These are phyloP conservation scores for Camponotus floridanus DNA, from an alignment of 1,140 invertebrate genomes.

Conservation along the genomic window DNA sequence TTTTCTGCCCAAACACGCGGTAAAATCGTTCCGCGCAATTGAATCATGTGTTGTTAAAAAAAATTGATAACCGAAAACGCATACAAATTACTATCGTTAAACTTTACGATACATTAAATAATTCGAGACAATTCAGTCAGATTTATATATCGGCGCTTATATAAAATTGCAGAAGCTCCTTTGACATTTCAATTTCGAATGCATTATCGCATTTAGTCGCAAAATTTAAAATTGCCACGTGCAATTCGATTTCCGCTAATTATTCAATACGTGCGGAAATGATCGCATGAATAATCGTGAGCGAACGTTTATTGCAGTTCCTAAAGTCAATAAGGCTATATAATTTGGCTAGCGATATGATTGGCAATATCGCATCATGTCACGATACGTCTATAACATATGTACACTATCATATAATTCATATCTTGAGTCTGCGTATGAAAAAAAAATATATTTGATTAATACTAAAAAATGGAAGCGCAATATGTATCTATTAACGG, in stretches of 20 bases:
- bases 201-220: background rate
- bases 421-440: background rate
- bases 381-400: background rate
- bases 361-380: conserved; percentile 32
- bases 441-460: background rate
- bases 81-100: conserved; percentile 50
- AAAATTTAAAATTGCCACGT: conserved; percentile 28
- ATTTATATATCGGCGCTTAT: conserved; percentile 26
- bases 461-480: background rate
- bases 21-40: conserved; percentile 31
- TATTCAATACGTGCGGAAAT: conserved; percentile 36
- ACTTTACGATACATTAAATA: conserved; percentile 54
- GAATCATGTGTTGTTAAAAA: conserved; percentile 44
- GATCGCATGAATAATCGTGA: conserved; percentile 34
- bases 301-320: conserved; percentile 30
- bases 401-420: background rate
- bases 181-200: conserved; percentile 48
- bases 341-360: conserved; percentile 12
- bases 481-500: background rate
- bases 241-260: conserved; percentile 24
- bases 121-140: conserved; percentile 14
- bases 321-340: conserved; percentile 25
- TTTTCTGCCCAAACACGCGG: conserved; percentile 37
- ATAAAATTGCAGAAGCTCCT: conserved; percentile 24
- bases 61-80: conserved; percentile 53